A percentile compares a stretch with the other conserved stretches of the same genome.
Conservation (phyloP, 2,797 vertebrate species). For the Phataginus tetradactyla region DNA sequence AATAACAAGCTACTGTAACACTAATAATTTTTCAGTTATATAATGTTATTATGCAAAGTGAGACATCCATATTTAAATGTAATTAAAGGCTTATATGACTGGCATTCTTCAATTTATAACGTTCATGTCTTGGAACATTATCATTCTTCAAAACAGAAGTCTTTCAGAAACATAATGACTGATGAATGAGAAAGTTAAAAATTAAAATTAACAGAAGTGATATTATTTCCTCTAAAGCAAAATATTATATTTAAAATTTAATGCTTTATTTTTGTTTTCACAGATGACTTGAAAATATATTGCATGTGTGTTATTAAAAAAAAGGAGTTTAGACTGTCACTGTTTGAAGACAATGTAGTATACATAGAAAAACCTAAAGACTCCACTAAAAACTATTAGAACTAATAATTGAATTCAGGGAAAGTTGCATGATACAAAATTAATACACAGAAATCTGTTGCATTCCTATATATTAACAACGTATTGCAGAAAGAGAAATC, state of each 20-base stretch:
- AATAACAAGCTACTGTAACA: neutral
- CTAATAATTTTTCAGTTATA: neutral
- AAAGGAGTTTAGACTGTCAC: neutral
- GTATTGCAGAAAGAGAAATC: too few species aligned
- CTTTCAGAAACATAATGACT: neutral
- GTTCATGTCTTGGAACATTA: neutral
- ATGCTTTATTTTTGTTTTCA: neutral
- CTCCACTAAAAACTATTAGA: too few species aligned
- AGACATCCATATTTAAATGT: neutral
- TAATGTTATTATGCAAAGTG: neutral
- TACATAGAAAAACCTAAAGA: too few species aligned
- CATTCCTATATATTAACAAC: too few species aligned
- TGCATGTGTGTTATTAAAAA: neutral
- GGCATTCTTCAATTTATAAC: constrained; percentile 22
- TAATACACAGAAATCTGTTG: too few species aligned
- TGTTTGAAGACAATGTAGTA: too few species aligned
- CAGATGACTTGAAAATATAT: neutral
- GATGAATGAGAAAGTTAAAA: constrained; percentile 37
- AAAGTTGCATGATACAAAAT: too few species aligned
- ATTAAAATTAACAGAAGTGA: constrained; percentile 30
- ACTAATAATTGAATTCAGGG: too few species aligned
- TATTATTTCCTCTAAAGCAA: neutral
- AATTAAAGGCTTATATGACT: neutral
- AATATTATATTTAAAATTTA: constrained; percentile 30
- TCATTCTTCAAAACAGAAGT: neutral